Percentiles rank a stretch among this genome's conserved stretches.
Conservation (phyloP, 2,888 invertebrate genomes). For the Cephonodes hylas region DNA sequence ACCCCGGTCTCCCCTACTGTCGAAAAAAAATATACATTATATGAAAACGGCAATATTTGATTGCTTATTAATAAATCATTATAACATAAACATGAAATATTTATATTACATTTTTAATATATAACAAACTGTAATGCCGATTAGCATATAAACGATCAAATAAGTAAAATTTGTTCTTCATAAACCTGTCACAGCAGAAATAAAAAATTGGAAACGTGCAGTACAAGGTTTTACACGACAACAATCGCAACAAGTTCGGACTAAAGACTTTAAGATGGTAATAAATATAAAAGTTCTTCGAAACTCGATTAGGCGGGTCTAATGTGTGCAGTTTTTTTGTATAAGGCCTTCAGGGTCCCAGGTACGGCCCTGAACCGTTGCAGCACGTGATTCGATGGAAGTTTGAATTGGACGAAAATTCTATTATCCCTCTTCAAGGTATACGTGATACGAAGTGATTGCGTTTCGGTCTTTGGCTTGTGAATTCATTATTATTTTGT, state of each 20-base stretch:
- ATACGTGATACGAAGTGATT: not conserved
- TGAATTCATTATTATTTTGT: not conserved
- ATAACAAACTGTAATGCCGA: not conserved
- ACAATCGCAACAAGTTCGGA: not conserved
- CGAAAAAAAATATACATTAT: no score
- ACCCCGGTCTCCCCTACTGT: no score
- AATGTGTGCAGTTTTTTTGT: conserved; percentile 29
- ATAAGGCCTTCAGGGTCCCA: conserved; percentile 4
- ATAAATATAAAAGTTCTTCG: conserved; percentile 48
- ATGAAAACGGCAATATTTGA: no score
- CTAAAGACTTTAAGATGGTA: conserved; percentile 27
- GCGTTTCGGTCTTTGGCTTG: not conserved
- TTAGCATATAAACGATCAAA: not conserved
- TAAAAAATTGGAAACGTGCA: not conserved
- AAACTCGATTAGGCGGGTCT: conserved; percentile 43
- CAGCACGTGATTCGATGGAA: not conserved
- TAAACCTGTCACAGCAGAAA: not conserved
- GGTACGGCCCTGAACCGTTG: not conserved
- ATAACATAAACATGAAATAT: no score
- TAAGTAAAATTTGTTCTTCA: not conserved
- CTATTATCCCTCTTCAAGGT: not conserved
- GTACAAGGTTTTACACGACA: not conserved
- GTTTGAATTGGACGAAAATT: not conserved
- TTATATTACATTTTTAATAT: not conserved
- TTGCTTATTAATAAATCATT: no score